A percentile compares a stretch with the other conserved stretches of the same genome.
phyloP scores from a whole-genome alignment of 2,888 invertebrate species.

The Thalpophila matura region DNA sequence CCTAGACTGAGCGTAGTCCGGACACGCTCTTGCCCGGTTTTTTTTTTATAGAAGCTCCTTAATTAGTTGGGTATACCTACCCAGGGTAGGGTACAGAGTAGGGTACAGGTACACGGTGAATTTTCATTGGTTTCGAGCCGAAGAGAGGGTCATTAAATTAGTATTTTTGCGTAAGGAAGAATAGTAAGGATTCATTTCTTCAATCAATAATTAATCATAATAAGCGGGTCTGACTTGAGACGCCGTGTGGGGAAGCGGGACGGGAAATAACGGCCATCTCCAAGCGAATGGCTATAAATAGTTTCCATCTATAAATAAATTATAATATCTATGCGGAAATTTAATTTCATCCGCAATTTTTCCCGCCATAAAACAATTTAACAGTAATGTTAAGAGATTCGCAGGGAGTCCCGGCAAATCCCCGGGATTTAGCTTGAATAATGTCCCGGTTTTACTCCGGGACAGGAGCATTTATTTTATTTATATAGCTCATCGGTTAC shows the following conservation, averaged over 20 bases:
- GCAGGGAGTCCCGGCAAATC: slow-evolving; percentile 57
- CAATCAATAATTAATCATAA: no score
- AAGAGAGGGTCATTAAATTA: no score
- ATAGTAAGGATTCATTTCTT: no score
- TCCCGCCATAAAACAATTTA: slow-evolving; percentile 62
- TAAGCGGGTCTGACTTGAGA: neutral
- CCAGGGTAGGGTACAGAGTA: no score
- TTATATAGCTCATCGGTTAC: slow-evolving; percentile 65
- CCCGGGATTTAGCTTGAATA: slow-evolving; percentile 64
- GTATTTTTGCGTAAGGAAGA: no score
- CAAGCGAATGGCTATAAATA: neutral
- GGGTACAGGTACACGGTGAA: no score
- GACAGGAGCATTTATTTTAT: slow-evolving; percentile 65
- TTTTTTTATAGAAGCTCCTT: no score
- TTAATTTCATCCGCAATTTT: slow-evolving; percentile 50
- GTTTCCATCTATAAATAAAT: slow-evolving; percentile 10
- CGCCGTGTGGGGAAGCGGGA: no score
- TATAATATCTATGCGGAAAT: slow-evolving; percentile 29
- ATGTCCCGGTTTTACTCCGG: slow-evolving; percentile 58
- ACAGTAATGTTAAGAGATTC: slow-evolving; percentile 62
- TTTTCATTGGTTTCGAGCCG: no score
- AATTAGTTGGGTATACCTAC: no score
- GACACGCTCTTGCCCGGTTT: no score
- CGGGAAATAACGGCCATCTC: neutral
- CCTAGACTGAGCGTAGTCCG: no score